Evolutionary conservation across 1,140 invertebrate genomes (phyloP), one percentile per base, ranked within the genome.

Genomic region (Heliothis subflexa): DNA sequence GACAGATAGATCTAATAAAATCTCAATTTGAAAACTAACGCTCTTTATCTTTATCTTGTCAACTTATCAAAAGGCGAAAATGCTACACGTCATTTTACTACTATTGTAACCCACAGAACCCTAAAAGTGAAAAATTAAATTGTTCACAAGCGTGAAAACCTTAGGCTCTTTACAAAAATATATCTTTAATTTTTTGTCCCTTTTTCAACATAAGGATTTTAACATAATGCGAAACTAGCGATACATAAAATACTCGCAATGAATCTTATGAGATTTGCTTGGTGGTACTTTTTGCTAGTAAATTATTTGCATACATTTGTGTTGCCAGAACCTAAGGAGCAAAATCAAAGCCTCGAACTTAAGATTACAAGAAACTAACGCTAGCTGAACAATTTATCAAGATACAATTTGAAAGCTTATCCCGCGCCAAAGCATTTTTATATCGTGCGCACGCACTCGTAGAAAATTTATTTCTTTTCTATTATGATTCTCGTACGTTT

Each of bases 381-480:
- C 61, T 25, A 28, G n/a, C 47, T 52, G 2, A 47, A 7, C 47
- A 52, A 49, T 50, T 70, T 70, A 16, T 21, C 3, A 50, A 28
- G 18, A 25, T 54, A 55, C 25, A 10, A 7, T 71, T 54, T 71
- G 13, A 54, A 16, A 71, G 25, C 25, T n/a, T 71, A 16, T 18
- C 52, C 28, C 50, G 59, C 14, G 45, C 28, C 10, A 49, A 21
- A n/a, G 40, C 21, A 74, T 55, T 54, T 59, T 25, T 18, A 49
- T 59, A 54, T 59, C 71, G 21, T 25, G 54, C 52, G 18, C 50
- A 14, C 16, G 11, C 71, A 59, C 54, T 59, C 33, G 25, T 73
- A 73, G 71, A 45, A 57, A 57, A 73, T 73, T 73, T 73, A 59
- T 73, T 73, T 73, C 71, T 55, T 73, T 72, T 73, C 54, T 73